Evolutionary conservation across 2,113 vertebrate species (phyloP).

Genomic region (Boulengeromyrus knoepffleri): DNA sequence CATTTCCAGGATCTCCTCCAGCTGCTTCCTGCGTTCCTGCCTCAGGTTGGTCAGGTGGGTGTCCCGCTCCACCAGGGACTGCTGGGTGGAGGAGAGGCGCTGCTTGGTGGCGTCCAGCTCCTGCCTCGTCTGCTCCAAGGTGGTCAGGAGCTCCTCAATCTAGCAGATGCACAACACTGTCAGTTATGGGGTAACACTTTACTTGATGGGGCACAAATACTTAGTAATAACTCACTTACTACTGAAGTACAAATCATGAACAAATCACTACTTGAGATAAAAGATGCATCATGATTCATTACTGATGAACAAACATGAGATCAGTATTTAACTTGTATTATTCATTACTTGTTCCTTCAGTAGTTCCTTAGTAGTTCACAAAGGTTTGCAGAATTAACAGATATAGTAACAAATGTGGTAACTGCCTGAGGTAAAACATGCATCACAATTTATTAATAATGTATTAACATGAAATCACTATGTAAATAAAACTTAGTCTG

Average conservation of each 20-base stretch:
- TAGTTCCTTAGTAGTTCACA: too few relatives aligned
- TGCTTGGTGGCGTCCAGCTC: constrained; percentile 94
- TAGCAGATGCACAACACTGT: constrained; percentile 42
- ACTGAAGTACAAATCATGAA: not conserved
- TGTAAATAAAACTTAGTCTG: too few relatives aligned
- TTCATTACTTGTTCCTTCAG: too few relatives aligned
- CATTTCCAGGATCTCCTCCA: constrained; percentile 98
- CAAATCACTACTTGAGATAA: not conserved
- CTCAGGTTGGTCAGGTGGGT: constrained; percentile 88
- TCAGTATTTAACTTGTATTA: too few relatives aligned
- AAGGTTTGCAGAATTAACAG: too few relatives aligned
- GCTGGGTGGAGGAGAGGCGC: constrained; percentile 90
- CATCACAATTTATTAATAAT: too few relatives aligned
- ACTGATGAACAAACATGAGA: too few relatives aligned
- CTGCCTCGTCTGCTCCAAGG: constrained; percentile 89
- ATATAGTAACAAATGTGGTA: too few relatives aligned
- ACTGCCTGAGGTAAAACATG: too few relatives aligned
- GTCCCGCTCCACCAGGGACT: constrained; percentile 89
- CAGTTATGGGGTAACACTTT: not conserved
- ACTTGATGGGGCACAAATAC: not conserved
- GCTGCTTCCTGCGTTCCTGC: constrained; percentile 87
- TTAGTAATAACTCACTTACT: too few relatives aligned
- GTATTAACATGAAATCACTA: too few relatives aligned
- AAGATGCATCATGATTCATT: too few relatives aligned
- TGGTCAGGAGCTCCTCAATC: constrained; percentile 92